Conservation (phyloP, 92 coral and sea anemone genomes). For the Zoanthus solanderi region DNA sequence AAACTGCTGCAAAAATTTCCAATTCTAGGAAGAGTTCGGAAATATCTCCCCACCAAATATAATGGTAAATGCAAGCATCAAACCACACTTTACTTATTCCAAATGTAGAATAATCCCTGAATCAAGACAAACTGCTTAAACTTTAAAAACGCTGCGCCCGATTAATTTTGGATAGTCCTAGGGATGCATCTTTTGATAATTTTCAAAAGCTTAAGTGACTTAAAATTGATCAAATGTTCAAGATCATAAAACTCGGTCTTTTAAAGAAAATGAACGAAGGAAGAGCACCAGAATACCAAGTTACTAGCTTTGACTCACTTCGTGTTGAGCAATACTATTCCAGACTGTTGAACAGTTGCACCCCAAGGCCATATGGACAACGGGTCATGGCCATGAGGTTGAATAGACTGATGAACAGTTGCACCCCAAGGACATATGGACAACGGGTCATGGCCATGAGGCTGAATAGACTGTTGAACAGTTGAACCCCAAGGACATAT, state of each 20-base stretch:
- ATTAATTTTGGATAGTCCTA: background rate
- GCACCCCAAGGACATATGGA: no score
- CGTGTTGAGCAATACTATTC: background rate
- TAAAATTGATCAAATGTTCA: background rate
- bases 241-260: background rate
- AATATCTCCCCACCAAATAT: constrained; percentile 48
- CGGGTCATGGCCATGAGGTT: no score
- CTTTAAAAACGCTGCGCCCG: constrained; percentile 19
- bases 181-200: background rate
- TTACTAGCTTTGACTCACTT: background rate
- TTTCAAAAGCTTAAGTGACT: constrained; percentile 11
- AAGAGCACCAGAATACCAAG: background rate
- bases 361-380: no score
- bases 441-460: no score
- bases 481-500: no score
- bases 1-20: constrained; percentile 51
- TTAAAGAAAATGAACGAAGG: background rate
- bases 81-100: background rate
- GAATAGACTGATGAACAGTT: no score
- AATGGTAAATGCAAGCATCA: constrained; percentile 26
- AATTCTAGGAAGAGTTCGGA: constrained; percentile 43
- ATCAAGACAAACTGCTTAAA: background rate
- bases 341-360: no score
- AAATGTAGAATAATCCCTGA: constrained; percentile 9
- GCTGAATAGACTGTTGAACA: no score